Evolutionary conservation across 2,113 vertebrate genomes (phyloP), one percentile per base, ranked within the genome.

Genomic region (Bufo gargarizans): DNA sequence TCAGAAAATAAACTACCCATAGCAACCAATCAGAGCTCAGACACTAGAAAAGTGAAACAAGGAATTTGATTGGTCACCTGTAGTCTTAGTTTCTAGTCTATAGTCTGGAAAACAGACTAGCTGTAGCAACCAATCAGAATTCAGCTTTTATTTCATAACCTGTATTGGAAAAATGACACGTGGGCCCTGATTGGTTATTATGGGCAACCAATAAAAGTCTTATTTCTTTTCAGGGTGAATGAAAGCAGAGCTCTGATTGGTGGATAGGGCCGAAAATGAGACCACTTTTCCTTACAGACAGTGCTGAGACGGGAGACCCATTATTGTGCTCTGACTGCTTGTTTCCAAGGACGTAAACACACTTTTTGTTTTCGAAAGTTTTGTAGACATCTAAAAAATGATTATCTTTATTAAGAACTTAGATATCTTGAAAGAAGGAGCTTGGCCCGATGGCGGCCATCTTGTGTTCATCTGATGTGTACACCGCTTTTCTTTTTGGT

Each of bases 291-390:
- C 71, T 74, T 74, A 17, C 16, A 6, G 45, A 76, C 47, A 20
- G 45, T 76, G 16, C 47, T 19, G 45, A 50, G 20, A 19, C 47
- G 10, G 2, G 4, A 7, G 72, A 47, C 72, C 45, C 17, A 20
- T 20, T 49, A 76, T 76, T 89, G 82, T 84, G 82, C 87, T 88
- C 77, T 87, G 63, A 58, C 59, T 43, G 63, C 77, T 71, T 61
- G 22, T 63, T 61, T 72, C 53, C 22, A 67, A n/a, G 69, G 56
- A 77, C 43, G 59, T 88, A 88, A 84, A 88, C 81, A 74, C 22
- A 33, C 33, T 33, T 33, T 33, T 33, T 33, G 33, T 59, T 72
- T 71, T 78, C 43, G 20, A 69, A 22, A 50, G 43, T 56, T 81
- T 82, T 56, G 55, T 33, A 65, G 53, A 82, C 17, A 20, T 76